Evolutionary conservation across 2,113 vertebrate species (phyloP), one percentile per base, ranked within the genome.

Genomic region (Sebastes schlegelii): DNA sequence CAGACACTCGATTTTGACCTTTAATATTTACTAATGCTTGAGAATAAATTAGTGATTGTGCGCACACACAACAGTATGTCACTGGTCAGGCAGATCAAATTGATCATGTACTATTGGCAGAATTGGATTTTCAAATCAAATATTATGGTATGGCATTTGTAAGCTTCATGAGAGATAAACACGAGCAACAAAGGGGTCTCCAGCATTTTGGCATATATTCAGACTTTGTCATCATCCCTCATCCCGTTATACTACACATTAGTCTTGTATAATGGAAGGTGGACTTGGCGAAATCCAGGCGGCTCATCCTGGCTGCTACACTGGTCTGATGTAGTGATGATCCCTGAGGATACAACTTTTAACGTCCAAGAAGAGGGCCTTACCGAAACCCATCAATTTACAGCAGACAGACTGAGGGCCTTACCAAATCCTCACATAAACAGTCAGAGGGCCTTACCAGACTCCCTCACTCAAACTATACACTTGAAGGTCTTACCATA

Each of bases 381-480:
- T 90, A 92, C 83, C 90, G 55, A 65, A 78, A 75, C 84, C 87
- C 79, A 13, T 23, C 77, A 55, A 10, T 70, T 34, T 34, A 49
- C 1, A 52, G 26, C 54, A 77, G 9, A 11, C 51, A 84, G 34
- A 75, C 77, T 21, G 77, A 86, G 88, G 85, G 83, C 74, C 83
- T 88, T 86, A 86, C 74, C 86, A 42, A 75, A 51, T 17, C 49
- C 69, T 52, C 23, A 26, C 42, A 23, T 58, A 42, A 19, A 51
- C 17, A 79, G 8, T 42, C 62, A 8, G 81, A 79, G 84, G 84
- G 87, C 79, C 87, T 93, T 92, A 93, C 92, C 91, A 78, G 64
- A 63, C 67, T 75, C 87, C 85, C 79, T 81, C 70, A 80, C 48
- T 54, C n/a, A 14, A 8, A 17, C 46, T 64, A 16, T 16, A 54